Percentiles rank a stretch among this genome's conserved stretches.
phyloP scores from a whole-genome alignment of 2,888 invertebrate genomes.

The Petrolisthes cinctipes region DNA sequence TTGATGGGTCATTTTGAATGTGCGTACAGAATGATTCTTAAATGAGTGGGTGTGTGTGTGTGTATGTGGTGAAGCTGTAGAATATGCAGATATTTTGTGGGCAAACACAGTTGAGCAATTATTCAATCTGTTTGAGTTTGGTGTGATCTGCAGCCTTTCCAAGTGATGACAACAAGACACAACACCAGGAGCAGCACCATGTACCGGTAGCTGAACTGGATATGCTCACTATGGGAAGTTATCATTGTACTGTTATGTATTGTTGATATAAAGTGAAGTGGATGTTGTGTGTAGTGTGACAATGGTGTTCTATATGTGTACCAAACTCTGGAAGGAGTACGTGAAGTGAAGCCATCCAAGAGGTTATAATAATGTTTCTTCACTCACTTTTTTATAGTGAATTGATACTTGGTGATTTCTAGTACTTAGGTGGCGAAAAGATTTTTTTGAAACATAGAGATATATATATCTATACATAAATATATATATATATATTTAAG shows the following conservation, averaged over 20 bases:
- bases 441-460: not conserved
- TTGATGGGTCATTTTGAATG: not conserved
- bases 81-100: not conserved
- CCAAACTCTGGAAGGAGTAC: not conserved
- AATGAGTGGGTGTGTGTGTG: not conserved
- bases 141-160: not conserved
- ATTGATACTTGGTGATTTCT: not conserved
- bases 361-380: conserved; percentile 8
- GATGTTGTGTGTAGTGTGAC: not conserved
- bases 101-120: not conserved
- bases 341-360: conserved; percentile 4
- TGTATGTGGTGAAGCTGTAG: not conserved
- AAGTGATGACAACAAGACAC: not conserved
- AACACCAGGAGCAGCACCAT: not conserved
- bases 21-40: not conserved
- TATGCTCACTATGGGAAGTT: not conserved
- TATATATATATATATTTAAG: conserved; percentile 4
- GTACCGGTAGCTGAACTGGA: not conserved
- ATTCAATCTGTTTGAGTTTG: not conserved
- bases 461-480: not conserved
- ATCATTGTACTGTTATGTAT: not conserved
- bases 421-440: conserved; percentile 1
- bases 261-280: conserved; percentile 11
- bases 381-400: conserved; percentile 18
- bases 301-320: not conserved